These are phyloP conservation scores for Ecliptopera silaceata DNA, from an alignment of 2,888 invertebrate genomes.

Conservation along the genomic window DNA sequence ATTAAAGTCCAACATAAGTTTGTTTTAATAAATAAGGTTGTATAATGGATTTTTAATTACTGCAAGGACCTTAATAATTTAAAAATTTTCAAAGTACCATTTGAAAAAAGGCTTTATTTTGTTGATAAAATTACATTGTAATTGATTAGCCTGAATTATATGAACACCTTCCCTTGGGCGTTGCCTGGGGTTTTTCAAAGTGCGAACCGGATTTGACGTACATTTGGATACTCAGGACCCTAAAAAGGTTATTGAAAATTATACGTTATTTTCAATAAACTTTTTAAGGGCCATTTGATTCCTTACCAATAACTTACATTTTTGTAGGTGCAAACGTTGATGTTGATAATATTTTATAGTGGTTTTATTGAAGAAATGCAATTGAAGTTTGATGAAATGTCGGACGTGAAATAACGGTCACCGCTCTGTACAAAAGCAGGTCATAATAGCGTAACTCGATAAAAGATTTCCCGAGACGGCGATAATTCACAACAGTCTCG, in stretches of 20 bases:
- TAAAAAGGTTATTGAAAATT: no score
- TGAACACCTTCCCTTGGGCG: background rate
- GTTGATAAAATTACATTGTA: slow-evolving; percentile 5
- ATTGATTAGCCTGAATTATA: slow-evolving; percentile 12
- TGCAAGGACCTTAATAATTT: background rate
- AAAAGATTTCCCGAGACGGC: slow-evolving; percentile 76
- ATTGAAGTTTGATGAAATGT: no score
- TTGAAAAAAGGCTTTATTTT: background rate
- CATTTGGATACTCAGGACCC: background rate
- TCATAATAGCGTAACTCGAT: slow-evolving; percentile 74
- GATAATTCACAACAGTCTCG: slow-evolving; percentile 48
- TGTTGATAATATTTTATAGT: no score
- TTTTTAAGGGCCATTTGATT: no score
- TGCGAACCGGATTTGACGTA: background rate
- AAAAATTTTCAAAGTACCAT: background rate
- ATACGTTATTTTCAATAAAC: no score
- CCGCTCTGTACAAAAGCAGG: slow-evolving; percentile 5
- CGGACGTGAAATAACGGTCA: background rate
- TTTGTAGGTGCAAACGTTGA: no score
- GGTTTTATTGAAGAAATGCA: no score
- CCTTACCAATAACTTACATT: no score
- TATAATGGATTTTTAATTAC: no score
- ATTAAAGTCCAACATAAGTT: no score
- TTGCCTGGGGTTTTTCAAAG: background rate
- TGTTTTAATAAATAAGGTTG: no score